Evolutionary conservation across 2,888 invertebrate genomes (phyloP).

Genomic region (Tromatobia lineatoria): DNA sequence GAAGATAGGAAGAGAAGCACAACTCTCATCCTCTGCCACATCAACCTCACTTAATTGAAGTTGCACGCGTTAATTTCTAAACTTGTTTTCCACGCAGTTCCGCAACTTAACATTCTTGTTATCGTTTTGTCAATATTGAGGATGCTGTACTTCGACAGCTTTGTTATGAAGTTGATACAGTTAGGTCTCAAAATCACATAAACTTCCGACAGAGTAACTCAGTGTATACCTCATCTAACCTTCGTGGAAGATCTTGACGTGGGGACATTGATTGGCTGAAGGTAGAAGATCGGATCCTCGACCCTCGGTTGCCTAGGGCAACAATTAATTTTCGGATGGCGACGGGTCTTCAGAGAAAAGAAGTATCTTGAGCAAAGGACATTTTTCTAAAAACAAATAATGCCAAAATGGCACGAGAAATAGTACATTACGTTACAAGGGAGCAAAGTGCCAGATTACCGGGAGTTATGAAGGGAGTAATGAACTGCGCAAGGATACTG

Average conservation of each 20-base stretch:
- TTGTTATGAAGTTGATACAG: conserved; percentile 40
- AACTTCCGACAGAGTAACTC: background rate
- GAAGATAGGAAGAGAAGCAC: background rate
- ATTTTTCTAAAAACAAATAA: no score
- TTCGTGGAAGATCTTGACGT: conserved; percentile 54
- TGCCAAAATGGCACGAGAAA: no score
- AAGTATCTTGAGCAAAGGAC: no score
- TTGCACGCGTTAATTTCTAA: conserved; percentile 57
- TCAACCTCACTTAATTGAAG: conserved; percentile 61
- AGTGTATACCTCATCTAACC: conserved; percentile 38
- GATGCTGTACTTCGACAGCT: conserved; percentile 31
- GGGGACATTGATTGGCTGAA: conserved; percentile 51
- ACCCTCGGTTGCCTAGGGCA: conserved; percentile 4
- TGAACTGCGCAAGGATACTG: no score
- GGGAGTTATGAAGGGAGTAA: no score
- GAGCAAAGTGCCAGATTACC: no score
- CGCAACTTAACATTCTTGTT: conserved; percentile 58
- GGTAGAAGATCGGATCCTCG: conserved; percentile 34
- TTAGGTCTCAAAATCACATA: background rate
- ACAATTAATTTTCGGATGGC: no score
- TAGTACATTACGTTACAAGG: no score
- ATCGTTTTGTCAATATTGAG: conserved; percentile 43
- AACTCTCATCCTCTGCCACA: background rate
- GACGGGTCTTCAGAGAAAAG: no score
- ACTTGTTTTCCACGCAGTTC: conserved; percentile 51